phyloP scores from a whole-genome alignment of 2,113 vertebrate genomes.

The Bufo bufo region DNA sequence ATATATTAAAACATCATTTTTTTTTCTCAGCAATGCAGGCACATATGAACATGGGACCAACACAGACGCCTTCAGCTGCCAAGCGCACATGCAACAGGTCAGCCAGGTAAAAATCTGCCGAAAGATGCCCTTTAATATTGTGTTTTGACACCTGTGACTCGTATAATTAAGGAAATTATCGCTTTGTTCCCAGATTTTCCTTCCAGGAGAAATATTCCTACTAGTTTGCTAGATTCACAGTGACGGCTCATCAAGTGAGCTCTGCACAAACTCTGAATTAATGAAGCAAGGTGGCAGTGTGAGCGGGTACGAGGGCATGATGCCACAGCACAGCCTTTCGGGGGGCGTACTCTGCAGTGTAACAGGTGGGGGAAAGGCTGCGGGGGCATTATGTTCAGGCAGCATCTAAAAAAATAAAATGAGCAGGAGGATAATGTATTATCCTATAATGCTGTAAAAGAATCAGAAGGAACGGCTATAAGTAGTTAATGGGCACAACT shows the following conservation, averaged over 20 bases:
- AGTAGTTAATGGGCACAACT: not conserved
- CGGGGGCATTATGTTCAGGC: not conserved
- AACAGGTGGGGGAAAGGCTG: not conserved
- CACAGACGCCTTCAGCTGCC: too few species aligned
- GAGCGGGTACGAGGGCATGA: not conserved
- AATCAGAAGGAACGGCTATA: not conserved
- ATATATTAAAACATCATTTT: too few species aligned
- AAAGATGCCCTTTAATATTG: not conserved
- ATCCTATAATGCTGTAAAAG: not conserved
- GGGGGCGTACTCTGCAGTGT: not conserved
- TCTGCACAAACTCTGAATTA: not conserved
- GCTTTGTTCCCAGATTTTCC: too few species aligned
- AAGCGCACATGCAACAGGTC: too few species aligned
- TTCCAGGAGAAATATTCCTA: not conserved
- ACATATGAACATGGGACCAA: too few species aligned
- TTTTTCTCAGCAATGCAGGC: too few species aligned
- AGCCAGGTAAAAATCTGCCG: too few species aligned
- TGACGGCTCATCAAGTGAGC: conserved; percentile 14
- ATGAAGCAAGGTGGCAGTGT: not conserved
- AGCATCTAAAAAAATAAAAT: not conserved
- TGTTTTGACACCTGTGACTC: not conserved
- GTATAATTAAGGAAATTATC: too few species aligned
- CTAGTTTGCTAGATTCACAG: not conserved
- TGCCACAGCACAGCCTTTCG: not conserved
- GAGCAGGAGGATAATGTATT: not conserved